phyloP scores from a whole-genome alignment of 2,888 invertebrate genomes.

The Acanthoscelides obtectus region DNA sequence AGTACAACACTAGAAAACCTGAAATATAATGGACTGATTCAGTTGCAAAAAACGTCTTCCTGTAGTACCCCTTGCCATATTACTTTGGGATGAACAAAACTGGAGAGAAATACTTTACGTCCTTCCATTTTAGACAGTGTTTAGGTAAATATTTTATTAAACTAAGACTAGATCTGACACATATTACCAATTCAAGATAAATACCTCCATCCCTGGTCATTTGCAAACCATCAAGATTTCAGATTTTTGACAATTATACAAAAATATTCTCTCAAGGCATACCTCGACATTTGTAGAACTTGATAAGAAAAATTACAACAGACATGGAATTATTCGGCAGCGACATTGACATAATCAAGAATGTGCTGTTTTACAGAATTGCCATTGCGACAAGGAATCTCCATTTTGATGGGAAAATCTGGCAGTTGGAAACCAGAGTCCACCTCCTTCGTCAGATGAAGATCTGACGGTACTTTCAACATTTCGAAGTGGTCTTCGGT shows the following conservation, averaged over 20 bases:
- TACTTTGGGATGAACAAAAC: too few relatives aligned
- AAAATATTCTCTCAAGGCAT: neutral
- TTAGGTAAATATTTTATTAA: neutral
- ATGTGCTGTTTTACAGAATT: slow-evolving; percentile 33
- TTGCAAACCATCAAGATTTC: too few relatives aligned
- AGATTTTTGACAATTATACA: neutral
- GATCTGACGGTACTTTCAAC: slow-evolving; percentile 46
- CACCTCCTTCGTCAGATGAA: slow-evolving; percentile 41
- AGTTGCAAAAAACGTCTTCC: too few relatives aligned
- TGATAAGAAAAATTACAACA: neutral
- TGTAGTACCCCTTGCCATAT: too few relatives aligned
- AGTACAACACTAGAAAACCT: too few relatives aligned
- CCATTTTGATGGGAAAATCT: slow-evolving; percentile 35
- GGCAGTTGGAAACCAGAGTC: slow-evolving; percentile 36
- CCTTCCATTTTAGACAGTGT: neutral
- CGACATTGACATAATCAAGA: slow-evolving; percentile 34
- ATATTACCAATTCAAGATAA: too few relatives aligned
- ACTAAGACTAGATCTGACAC: neutral
- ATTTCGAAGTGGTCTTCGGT: slow-evolving; percentile 56
- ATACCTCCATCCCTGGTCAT: too few relatives aligned
- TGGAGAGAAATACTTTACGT: too few relatives aligned
- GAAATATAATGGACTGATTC: too few relatives aligned
- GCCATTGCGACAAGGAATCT: slow-evolving; percentile 24
- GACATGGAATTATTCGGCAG: slow-evolving; percentile 18
- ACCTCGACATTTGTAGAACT: neutral